phyloP scores from a whole-genome alignment of 1,140 invertebrate genomes.

The Sarcophaga bullata region DNA sequence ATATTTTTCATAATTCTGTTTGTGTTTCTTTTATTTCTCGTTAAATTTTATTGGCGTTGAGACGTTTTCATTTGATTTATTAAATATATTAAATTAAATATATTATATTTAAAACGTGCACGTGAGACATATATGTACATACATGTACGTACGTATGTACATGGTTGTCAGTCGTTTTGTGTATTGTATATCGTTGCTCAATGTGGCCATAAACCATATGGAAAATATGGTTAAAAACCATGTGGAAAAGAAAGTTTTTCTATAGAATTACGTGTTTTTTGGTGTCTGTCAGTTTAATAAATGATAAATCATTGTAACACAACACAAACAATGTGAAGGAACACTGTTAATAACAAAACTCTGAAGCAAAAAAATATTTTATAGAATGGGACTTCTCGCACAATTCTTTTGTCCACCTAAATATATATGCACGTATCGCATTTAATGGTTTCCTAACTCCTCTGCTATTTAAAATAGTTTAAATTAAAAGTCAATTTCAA shows the following conservation, averaged over 20 bases:
- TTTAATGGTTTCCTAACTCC: too few relatives aligned
- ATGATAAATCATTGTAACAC: too few relatives aligned
- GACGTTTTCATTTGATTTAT: conserved; percentile 4
- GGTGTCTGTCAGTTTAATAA: too few relatives aligned
- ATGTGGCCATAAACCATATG: background rate
- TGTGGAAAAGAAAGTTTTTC: background rate
- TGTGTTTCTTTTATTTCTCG: background rate
- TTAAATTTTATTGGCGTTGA: background rate
- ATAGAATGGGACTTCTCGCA: too few relatives aligned
- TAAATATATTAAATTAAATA: background rate
- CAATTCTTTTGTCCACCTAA: too few relatives aligned
- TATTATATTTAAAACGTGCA: conserved; percentile 2
- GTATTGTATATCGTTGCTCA: background rate
- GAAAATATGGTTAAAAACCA: background rate
- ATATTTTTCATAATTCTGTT: background rate
- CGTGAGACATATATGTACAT: background rate
- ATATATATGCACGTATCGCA: too few relatives aligned
- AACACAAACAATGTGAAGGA: too few relatives aligned
- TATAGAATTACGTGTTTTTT: background rate
- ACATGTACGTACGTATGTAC: background rate
- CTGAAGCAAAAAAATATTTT: too few relatives aligned
- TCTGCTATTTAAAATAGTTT: too few relatives aligned
- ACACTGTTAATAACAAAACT: too few relatives aligned
- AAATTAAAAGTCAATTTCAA: too few relatives aligned
- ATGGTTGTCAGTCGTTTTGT: background rate